Evolutionary conservation across 2,797 vertebrate species (phyloP).

Genomic region (Centropyge bicolor): DNA sequence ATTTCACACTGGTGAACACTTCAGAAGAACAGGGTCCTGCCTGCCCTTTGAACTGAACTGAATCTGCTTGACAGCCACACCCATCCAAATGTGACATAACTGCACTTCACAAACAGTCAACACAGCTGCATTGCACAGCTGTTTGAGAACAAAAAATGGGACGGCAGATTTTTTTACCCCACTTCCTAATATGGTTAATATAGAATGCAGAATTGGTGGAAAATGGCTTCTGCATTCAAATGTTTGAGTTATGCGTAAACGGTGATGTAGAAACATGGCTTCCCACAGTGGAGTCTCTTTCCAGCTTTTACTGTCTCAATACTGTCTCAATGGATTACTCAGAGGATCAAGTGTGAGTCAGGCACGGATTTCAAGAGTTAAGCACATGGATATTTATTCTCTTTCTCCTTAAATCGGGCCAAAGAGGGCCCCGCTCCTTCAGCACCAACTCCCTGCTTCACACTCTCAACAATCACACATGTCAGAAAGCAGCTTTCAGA

Average conservation of each 20-base stretch:
- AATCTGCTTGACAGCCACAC: constrained; percentile 7
- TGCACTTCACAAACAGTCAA: constrained; percentile 19
- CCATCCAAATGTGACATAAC: constrained; percentile 12
- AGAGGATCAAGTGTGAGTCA: constrained; percentile 57
- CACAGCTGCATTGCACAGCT: background rate
- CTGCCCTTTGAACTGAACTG: background rate
- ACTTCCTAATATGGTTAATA: background rate
- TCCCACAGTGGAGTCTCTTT: constrained; percentile 20
- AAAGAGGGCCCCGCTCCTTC: constrained; percentile 24
- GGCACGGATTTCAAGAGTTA: constrained; percentile 55
- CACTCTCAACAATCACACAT: background rate
- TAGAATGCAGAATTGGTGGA: background rate
- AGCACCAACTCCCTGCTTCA: constrained; percentile 12
- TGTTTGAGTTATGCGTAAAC: constrained; percentile 9
- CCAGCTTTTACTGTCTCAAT: constrained; percentile 45
- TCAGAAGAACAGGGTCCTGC: constrained; percentile 20
- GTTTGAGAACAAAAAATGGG: background rate
- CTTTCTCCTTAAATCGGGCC: constrained; percentile 38
- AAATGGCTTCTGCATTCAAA: constrained; percentile 19
- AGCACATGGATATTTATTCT: constrained; percentile 55
- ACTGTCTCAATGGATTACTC: constrained; percentile 52
- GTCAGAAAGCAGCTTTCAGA: constrained; percentile 25
- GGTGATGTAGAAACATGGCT: background rate
- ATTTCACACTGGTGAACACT: constrained; percentile 35
- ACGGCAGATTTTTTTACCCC: background rate